A percentile compares a stretch with the other conserved stretches of the same genome.
phyloP scores from a whole-genome alignment of 1,140 invertebrate genomes.

The Eurosta solidaginis region DNA sequence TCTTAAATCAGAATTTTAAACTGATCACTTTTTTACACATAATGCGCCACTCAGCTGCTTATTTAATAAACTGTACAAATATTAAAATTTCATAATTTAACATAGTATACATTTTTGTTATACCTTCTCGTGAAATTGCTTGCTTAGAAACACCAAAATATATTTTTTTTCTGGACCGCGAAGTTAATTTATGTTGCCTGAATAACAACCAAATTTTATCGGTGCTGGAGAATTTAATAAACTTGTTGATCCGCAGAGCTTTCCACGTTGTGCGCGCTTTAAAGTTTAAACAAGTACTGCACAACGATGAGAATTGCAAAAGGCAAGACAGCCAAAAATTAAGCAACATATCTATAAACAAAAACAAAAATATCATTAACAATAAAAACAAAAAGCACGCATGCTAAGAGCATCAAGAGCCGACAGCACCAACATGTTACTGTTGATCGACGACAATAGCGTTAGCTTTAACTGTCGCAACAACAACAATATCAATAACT shows the following conservation, averaged over 20 bases:
- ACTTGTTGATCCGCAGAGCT: conserved; percentile 5
- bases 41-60: too few species aligned
- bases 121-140: too few species aligned
- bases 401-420: not conserved
- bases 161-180: too few species aligned
- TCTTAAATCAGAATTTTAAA: too few species aligned
- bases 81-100: too few species aligned
- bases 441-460: not conserved
- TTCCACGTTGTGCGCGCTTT: not conserved
- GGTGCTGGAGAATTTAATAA: not conserved
- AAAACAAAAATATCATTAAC: not conserved
- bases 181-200: too few species aligned
- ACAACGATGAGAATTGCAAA: conserved; percentile 2
- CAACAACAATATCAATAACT: not conserved
- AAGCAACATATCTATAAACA: too few species aligned
- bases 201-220: too few species aligned
- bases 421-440: not conserved
- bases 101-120: too few species aligned
- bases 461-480: not conserved
- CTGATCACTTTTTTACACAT: too few species aligned
- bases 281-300: conserved; percentile 22
- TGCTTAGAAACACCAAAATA: too few species aligned
- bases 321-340: not conserved
- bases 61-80: too few species aligned
- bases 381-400: not conserved